Conservation (phyloP, 2,797 vertebrate genomes). For the Distichodus sexfasciatus region DNA sequence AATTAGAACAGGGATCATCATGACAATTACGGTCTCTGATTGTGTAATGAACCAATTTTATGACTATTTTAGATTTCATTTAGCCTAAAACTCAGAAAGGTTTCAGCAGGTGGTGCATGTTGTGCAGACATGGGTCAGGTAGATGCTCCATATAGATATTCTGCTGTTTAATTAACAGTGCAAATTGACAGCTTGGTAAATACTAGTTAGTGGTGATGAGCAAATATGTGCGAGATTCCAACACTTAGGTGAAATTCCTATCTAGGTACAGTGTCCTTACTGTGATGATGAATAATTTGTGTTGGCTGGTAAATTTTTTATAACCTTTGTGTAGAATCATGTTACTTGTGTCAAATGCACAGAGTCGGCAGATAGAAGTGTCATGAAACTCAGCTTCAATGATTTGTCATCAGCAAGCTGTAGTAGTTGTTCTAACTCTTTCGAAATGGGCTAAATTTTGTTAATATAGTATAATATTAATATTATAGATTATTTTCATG, state of each 20-base stretch:
- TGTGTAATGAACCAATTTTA: not conserved
- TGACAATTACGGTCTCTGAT: not conserved
- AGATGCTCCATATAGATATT: too few relatives aligned
- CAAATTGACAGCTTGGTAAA: too few relatives aligned
- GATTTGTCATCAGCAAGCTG: slow-evolving; percentile 46
- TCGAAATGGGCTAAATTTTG: too few relatives aligned
- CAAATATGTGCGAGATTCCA: slow-evolving; percentile 43
- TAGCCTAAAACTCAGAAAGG: not conserved
- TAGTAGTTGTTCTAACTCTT: not conserved
- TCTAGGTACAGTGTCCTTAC: slow-evolving; percentile 29
- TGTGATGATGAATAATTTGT: slow-evolving; percentile 49
- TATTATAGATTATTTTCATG: too few relatives aligned
- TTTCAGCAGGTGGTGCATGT: not conserved
- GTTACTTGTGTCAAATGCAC: slow-evolving; percentile 59
- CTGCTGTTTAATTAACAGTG: too few relatives aligned
- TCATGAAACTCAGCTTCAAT: slow-evolving; percentile 56
- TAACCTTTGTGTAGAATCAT: slow-evolving; percentile 61
- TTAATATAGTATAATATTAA: too few relatives aligned
- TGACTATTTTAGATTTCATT: not conserved
- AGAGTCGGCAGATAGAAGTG: slow-evolving; percentile 33
- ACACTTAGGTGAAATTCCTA: slow-evolving; percentile 35
- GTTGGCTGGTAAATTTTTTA: slow-evolving; percentile 68
- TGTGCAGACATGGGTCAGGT: too few relatives aligned
- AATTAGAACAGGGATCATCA: too few relatives aligned
- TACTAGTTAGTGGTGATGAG: too few relatives aligned